Evolutionary conservation across 1,140 invertebrate species (phyloP).

Genomic region (Muscidifurax raptorellus): DNA sequence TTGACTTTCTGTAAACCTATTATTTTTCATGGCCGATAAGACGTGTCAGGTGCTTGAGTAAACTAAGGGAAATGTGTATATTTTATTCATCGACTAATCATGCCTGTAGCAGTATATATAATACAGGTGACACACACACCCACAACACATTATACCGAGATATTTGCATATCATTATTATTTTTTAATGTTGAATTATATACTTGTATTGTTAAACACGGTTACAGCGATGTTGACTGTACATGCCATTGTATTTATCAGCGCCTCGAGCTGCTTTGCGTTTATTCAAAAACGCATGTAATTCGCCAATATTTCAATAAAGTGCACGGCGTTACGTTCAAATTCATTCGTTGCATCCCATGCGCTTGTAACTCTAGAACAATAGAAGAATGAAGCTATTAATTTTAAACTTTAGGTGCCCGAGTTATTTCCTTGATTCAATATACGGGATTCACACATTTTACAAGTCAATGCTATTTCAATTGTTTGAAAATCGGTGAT

Average conservation of each 20-base stretch:
- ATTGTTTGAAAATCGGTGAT: too few relatives aligned
- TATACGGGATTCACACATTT: too few relatives aligned
- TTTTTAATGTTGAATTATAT: background rate
- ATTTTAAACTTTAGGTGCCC: too few relatives aligned
- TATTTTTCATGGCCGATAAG: background rate
- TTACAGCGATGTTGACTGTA: background rate
- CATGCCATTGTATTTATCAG: background rate
- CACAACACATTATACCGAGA: background rate
- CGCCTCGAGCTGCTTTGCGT: background rate
- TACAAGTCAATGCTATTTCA: too few relatives aligned
- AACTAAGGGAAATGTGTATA: background rate
- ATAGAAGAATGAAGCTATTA: too few relatives aligned
- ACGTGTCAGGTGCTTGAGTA: too few relatives aligned
- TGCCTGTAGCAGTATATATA: too few relatives aligned
- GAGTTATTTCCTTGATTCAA: too few relatives aligned
- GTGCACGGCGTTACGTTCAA: background rate
- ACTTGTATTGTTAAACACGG: background rate
- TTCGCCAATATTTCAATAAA: slow-evolving; percentile 28
- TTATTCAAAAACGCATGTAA: background rate
- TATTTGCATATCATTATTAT: background rate
- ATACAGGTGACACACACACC: background rate
- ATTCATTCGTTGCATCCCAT: too few relatives aligned
- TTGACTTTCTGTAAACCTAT: too few relatives aligned
- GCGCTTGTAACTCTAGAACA: too few relatives aligned
- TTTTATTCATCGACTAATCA: background rate